Evolutionary conservation across 2,888 invertebrate species (phyloP).

Genomic region (Hypselothyrea guttata): DNA sequence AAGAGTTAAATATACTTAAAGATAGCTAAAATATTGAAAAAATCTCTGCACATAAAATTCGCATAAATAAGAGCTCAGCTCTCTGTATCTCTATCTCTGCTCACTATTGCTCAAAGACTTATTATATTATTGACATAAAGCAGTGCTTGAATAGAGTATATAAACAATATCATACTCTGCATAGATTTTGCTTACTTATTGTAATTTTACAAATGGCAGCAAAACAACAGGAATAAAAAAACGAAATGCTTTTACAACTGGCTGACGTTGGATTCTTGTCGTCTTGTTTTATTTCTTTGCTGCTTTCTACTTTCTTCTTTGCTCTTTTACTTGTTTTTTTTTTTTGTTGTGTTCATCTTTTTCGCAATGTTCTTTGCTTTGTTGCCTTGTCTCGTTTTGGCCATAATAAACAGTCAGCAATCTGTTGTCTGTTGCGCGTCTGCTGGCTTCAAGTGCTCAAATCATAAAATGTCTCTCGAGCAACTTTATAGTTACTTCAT

Average conservation of each 20-base stretch:
- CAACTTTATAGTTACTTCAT: slow-evolving; percentile 74
- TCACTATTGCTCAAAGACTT: background rate
- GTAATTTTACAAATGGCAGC: slow-evolving; percentile 73
- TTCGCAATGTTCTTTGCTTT: too few relatives aligned
- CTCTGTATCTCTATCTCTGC: background rate
- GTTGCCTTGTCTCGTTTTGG: slow-evolving; percentile 42
- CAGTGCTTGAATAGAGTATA: slow-evolving; percentile 6
- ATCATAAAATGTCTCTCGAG: slow-evolving; percentile 76
- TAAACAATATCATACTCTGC: slow-evolving; percentile 28
- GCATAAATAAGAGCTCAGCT: background rate
- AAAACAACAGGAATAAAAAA: slow-evolving; percentile 27
- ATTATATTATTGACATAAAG: slow-evolving; percentile 4
- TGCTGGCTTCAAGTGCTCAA: slow-evolving; percentile 77
- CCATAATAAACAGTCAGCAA: slow-evolving; percentile 74
- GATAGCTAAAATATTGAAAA: too few relatives aligned
- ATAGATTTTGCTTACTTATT: slow-evolving; percentile 43
- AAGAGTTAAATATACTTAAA: too few relatives aligned
- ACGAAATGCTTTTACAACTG: slow-evolving; percentile 41
- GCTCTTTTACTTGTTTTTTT: background rate
- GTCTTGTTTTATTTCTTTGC: too few relatives aligned
- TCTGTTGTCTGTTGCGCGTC: slow-evolving; percentile 75
- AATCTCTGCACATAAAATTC: too few relatives aligned
- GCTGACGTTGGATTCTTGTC: slow-evolving; percentile 61
- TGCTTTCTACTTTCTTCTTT: slow-evolving; percentile 41
- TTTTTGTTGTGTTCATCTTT: background rate